Evolutionary conservation across 64 coral and sea anemone species (phyloP).

Genomic region (Montipora foliosa): DNA sequence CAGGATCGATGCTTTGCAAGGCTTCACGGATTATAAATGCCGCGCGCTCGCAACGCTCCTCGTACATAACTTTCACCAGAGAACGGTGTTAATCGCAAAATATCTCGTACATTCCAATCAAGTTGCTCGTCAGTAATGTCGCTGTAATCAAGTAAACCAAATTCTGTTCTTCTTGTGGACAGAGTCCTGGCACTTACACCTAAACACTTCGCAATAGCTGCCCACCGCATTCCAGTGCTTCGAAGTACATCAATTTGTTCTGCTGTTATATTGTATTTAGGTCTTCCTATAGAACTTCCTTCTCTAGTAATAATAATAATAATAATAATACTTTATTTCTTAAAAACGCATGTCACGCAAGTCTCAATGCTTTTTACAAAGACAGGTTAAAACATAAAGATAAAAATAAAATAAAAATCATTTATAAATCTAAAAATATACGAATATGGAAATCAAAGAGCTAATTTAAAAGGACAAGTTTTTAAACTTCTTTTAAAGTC

Average conservation of each 20-base stretch:
- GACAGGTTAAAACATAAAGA: no score
- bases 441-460: no score
- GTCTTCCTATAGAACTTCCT: neutral
- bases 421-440: no score
- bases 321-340: no score
- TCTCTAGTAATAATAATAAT: no score
- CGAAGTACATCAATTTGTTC: slow-evolving; percentile 25
- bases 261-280: slow-evolving; percentile 19
- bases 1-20: slow-evolving; percentile 53
- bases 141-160: slow-evolving; percentile 29
- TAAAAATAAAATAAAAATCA: no score
- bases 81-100: slow-evolving; percentile 7
- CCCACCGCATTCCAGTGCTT: slow-evolving; percentile 26
- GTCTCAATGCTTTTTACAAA: no score
- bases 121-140: neutral
- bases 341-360: no score
- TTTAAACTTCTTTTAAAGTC: no score
- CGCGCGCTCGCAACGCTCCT: slow-evolving; percentile 15
- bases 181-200: neutral
- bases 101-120: no score
- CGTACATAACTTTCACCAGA: slow-evolving; percentile 26
- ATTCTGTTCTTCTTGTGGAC: slow-evolving; percentile 62
- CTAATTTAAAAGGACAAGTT: no score
- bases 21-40: neutral
- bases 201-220: no score